phyloP scores from a whole-genome alignment of 2,797 vertebrate genomes.

The Melanotaenia nigrans region DNA sequence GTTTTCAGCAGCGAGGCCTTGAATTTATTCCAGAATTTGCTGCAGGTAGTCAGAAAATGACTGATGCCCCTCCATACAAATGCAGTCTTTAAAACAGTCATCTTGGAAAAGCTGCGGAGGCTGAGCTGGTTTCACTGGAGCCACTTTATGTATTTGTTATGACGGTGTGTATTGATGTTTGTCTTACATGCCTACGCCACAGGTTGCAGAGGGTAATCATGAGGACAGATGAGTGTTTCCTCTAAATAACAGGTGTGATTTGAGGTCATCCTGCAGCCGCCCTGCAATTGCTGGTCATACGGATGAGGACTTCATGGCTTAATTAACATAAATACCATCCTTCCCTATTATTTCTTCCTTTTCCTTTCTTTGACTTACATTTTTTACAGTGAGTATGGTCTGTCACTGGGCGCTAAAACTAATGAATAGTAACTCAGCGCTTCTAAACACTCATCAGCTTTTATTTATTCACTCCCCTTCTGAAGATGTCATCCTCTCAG shows the following conservation, averaged over 20 bases:
- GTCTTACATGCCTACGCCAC: conserved; percentile 4
- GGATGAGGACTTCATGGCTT: conserved; percentile 23
- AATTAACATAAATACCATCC: conserved; percentile 23
- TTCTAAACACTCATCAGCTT: conserved; percentile 20
- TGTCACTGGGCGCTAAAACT: conserved; percentile 41
- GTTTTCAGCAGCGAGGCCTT: too few relatives aligned
- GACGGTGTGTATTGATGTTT: conserved; percentile 24
- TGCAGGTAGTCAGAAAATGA: background rate
- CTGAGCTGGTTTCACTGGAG: conserved; percentile 44
- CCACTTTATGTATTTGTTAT: conserved; percentile 37
- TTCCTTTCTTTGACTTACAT: conserved; percentile 20
- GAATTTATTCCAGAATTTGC: background rate
- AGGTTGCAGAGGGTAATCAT: conserved; percentile 31
- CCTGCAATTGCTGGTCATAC: conserved; percentile 49
- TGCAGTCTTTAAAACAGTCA: conserved; percentile 34
- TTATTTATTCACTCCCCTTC: conserved; percentile 39
- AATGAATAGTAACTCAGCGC: background rate
- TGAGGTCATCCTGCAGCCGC: conserved; percentile 38
- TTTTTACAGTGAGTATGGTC: conserved; percentile 34
- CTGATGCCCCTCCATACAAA: conserved; percentile 4
- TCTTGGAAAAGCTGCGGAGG: conserved; percentile 15
- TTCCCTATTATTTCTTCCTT: background rate
- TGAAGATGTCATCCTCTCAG: conserved; percentile 42
- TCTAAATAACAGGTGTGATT: conserved; percentile 53
- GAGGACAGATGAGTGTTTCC: conserved; percentile 35